Evolutionary conservation across 2,888 invertebrate genomes (phyloP).

Genomic region (Pseudolycoriella hygida): DNA sequence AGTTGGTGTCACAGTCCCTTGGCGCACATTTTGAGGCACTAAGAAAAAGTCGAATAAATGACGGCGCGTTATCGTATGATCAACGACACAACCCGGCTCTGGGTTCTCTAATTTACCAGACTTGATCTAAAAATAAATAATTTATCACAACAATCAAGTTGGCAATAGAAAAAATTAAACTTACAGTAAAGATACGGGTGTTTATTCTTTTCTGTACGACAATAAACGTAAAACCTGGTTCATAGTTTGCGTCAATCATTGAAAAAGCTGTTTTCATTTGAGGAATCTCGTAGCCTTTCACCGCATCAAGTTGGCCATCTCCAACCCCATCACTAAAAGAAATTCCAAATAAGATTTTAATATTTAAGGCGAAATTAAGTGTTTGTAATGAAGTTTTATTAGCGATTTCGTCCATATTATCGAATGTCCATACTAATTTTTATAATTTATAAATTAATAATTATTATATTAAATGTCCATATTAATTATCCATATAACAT

Average conservation of each 20-base stretch:
- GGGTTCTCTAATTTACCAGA: conserved; percentile 43
- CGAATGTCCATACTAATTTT: too few relatives aligned
- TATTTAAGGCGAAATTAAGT: too few relatives aligned
- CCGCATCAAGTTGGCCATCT: conserved; percentile 61
- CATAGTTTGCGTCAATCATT: conserved; percentile 30
- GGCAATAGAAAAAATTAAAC: conserved; percentile 2
- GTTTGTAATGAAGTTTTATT: too few relatives aligned
- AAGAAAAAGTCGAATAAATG: conserved; percentile 77
- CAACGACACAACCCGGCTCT: conserved; percentile 69
- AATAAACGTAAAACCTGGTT: conserved; percentile 53
- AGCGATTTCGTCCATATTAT: too few relatives aligned
- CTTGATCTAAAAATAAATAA: conserved; percentile 10
- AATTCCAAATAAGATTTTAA: too few relatives aligned
- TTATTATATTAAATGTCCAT: too few relatives aligned
- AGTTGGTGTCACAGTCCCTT: conserved; percentile 83
- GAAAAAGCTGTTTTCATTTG: conserved; percentile 29
- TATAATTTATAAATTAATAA: too few relatives aligned
- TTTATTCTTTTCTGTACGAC: conserved; percentile 89
- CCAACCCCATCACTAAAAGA: conserved; percentile 88
- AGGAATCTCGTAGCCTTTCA: conserved; percentile 59
- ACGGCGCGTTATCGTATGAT: conserved; percentile 56
- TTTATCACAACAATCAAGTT: background rate
- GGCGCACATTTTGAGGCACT: conserved; percentile 67
- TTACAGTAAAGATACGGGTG: conserved; percentile 49
- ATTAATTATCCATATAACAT: too few relatives aligned